A percentile compares a stretch with the other conserved stretches of the same genome.
phyloP scores from a whole-genome alignment of 2,888 invertebrate genomes.

The Dolichomitus sp. region DNA sequence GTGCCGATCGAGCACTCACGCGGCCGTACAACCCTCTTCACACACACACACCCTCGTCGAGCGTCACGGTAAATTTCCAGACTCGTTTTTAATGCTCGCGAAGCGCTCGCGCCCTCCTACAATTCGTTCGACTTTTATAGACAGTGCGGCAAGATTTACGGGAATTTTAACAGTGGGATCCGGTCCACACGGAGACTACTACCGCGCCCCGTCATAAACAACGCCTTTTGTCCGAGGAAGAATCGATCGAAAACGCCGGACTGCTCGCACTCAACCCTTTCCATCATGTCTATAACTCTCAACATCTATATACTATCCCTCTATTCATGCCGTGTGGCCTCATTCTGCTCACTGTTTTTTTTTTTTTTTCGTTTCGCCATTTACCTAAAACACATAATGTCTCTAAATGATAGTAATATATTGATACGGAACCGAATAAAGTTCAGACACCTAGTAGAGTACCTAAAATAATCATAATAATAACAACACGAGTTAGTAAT shows the following conservation, averaged over 20 bases:
- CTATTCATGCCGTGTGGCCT: neutral
- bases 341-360: constrained; percentile 19
- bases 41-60: constrained; percentile 59
- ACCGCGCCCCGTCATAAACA: constrained; percentile 66
- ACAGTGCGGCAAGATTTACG: constrained; percentile 79
- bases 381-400: neutral
- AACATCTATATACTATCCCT: constrained; percentile 14
- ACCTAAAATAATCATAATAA: neutral
- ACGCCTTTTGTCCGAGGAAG: constrained; percentile 67
- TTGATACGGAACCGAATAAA: neutral
- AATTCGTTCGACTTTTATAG: constrained; percentile 81
- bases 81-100: constrained; percentile 61
- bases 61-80: constrained; percentile 67
- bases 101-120: constrained; percentile 65
- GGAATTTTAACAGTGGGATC: constrained; percentile 75
- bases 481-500: neutral
- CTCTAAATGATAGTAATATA: neutral
- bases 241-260: constrained; percentile 67
- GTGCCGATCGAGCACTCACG: constrained; percentile 44
- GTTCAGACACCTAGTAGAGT: neutral
- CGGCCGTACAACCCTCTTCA: constrained; percentile 47
- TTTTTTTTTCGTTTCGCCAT: constrained; percentile 1
- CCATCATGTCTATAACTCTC: constrained; percentile 49
- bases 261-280: constrained; percentile 50
- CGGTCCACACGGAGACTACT: constrained; percentile 58